Percentiles rank a stretch among this genome's conserved stretches.
phyloP scores from a whole-genome alignment of 37 sponge, comb jelly and placozoan species.

The Mnemiopsis leidyi region DNA sequence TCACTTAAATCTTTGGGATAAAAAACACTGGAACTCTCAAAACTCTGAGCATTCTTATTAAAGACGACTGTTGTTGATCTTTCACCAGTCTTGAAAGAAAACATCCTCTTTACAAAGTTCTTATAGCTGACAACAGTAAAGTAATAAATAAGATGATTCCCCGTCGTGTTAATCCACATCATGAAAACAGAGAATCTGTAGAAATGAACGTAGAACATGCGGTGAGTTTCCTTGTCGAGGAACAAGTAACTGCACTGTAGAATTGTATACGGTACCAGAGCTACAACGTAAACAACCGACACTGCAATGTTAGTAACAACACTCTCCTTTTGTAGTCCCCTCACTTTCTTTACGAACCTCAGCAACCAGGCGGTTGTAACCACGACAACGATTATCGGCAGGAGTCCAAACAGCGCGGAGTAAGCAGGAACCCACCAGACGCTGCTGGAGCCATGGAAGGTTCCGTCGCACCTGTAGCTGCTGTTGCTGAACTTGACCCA shows the following conservation, averaged over 20 bases:
- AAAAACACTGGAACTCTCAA: background rate
- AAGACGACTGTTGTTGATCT: background rate
- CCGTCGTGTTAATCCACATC: background rate
- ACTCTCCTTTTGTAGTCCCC: background rate
- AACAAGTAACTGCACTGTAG: background rate
- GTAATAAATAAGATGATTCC: background rate
- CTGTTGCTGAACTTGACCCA: background rate
- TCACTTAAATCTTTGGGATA: background rate
- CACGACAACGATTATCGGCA: background rate
- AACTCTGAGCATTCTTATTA: background rate
- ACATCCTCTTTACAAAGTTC: background rate
- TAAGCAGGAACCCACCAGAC: background rate
- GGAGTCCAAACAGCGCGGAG: background rate
- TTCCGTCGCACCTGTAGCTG: background rate
- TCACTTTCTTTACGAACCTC: background rate
- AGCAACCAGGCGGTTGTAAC: background rate
- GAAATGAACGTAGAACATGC: background rate
- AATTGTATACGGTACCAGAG: background rate
- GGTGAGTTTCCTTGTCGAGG: background rate
- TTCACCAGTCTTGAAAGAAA: background rate
- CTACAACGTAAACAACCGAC: background rate
- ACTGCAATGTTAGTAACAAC: background rate
- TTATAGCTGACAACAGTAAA: background rate
- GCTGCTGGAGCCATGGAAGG: background rate
- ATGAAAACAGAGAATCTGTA: background rate